Base-by-base conservation (phyloP, 2,797 vertebrate genomes). In the Protonibea diacanthus region DNA sequence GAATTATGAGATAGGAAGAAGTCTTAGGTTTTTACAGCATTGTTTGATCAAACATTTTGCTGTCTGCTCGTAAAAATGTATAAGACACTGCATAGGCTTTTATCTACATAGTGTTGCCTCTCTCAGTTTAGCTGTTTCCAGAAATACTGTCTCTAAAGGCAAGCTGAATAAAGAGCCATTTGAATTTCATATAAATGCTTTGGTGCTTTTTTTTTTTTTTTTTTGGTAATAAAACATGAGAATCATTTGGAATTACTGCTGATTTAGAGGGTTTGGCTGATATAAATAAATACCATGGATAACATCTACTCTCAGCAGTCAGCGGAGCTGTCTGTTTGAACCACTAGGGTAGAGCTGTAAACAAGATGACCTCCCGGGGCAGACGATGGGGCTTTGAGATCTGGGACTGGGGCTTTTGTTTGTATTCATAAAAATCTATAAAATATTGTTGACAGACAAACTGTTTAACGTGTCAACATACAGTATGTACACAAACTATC, bases 131-230 rank as follows among this genome's bases (percentile, higher is more conserved):
- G 42, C 74, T 62, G 42, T 74, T 61, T 74, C 11, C 44, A 78
- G 62, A 83, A 80, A 78, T 47, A 45, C 63, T 64, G 58, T 84
- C 79, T 79, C 73, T 55, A 55, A 56, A 56, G 66, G 52, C 48
- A 74, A 55, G 73, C 82, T 86, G 83, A 89, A 87, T 83, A 12
- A 88, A 40, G 57, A 70, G 18, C 48, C 57, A 48, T 74, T 61
- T 86, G 72, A 69, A 79, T 87, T 80, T 76, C 66, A 71, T 69
- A 52, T 72, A 48, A 75, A 72, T 72, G 45, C 79, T 68, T 86
- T 66, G 40, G 27, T 15, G 23, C 40, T 18, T 74, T 73, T 83
- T 77, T 44, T 17, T 27, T 27, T 2, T 27, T 27, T 74, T 71
- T 84, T 78, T 77, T 71, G 69, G 63, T 81, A 52, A 80, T 77